Evolutionary conservation across 2,888 invertebrate genomes (phyloP), one percentile per base, ranked within the genome.

Genomic region (Tricholauxania praeusta): DNA sequence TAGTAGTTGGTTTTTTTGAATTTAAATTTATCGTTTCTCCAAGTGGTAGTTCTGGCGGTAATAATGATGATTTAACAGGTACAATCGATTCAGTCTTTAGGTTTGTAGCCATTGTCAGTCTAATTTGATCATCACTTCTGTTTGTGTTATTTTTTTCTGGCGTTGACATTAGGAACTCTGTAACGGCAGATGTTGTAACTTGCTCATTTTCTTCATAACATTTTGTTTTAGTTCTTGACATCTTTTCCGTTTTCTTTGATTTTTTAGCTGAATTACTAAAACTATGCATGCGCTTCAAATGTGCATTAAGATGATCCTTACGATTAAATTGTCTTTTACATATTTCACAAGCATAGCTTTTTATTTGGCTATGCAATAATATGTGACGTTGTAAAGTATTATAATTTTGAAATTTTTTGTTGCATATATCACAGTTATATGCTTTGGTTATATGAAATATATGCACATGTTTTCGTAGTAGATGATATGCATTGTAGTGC

Each of bases 251-350:
- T n/a, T 22, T 22, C 48, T 69, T 69, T 22, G 47, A 39, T 49
- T 73, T 68, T 12, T 65, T 71, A 8, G 17, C 14, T 49, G 52
- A 49, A 6, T 52, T 52, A 1, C 4, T 22, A 1, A 15, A 17
- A 60, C 15, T 66, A 39, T 80, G 80, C 8, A 76, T 39, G 39
- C 70, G 66, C 64, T 76, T 76, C 12, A 75, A 68, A 67, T 81
- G 80, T 3, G 77, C 74, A 17, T 74, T 76, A 8, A 80, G 72
- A 57, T 81, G 80, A 60, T 75, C 76, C 60, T 72, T 93, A 32
- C 94, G 89, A 81, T 93, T 93, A 83, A 94, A 94, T 83, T 92
- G 92, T 78, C 92, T 92, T 0, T 93, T 93, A 84, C 95, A 94
- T 80, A 91, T 90, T 6, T 92, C 91, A 82, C 95, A 95, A 76